Evolutionary conservation across 2,888 invertebrate species (phyloP).

Genomic region (Drosophila siamana): DNA sequence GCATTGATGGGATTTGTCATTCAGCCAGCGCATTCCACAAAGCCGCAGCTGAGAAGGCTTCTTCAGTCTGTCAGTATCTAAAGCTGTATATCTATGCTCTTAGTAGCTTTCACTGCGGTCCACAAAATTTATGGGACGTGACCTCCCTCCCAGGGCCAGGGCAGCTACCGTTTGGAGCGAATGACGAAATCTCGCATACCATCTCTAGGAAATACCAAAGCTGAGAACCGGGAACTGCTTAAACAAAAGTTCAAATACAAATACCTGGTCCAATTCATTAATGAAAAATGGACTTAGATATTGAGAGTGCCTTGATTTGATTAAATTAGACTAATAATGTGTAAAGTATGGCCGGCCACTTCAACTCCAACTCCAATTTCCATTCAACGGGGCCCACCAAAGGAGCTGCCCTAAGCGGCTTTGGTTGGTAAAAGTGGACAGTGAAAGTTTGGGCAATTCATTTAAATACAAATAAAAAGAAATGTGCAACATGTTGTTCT

Average conservation of each 20-base stretch:
- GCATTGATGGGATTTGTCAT: conserved; percentile 56
- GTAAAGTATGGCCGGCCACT: conserved; percentile 64
- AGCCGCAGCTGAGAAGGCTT: conserved; percentile 34
- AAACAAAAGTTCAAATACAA: conserved; percentile 24
- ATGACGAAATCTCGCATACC: conserved; percentile 33
- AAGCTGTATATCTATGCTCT: conserved; percentile 22
- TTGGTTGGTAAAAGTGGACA: conserved; percentile 54
- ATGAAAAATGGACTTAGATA: conserved; percentile 70
- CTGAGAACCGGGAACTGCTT: neutral
- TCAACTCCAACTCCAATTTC: conserved; percentile 2
- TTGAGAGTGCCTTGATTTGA: conserved; percentile 75
- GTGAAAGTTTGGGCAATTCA: conserved; percentile 78
- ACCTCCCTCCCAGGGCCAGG: conserved; percentile 1
- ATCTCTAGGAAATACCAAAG: conserved; percentile 19
- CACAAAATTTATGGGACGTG: conserved; percentile 33
- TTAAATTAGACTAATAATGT: conserved; percentile 76
- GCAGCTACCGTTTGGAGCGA: conserved; percentile 63
- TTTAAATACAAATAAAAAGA: conserved; percentile 57
- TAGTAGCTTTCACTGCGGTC: conserved; percentile 67
- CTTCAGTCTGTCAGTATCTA: conserved; percentile 7
- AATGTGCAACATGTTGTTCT: conserved; percentile 52
- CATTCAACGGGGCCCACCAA: conserved; percentile 57
- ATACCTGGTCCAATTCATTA: conserved; percentile 64
- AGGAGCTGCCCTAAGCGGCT: conserved; percentile 60
- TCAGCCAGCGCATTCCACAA: conserved; percentile 33